Conservation (phyloP, 1,140 invertebrate species). For the Matsumurasca onukii region DNA sequence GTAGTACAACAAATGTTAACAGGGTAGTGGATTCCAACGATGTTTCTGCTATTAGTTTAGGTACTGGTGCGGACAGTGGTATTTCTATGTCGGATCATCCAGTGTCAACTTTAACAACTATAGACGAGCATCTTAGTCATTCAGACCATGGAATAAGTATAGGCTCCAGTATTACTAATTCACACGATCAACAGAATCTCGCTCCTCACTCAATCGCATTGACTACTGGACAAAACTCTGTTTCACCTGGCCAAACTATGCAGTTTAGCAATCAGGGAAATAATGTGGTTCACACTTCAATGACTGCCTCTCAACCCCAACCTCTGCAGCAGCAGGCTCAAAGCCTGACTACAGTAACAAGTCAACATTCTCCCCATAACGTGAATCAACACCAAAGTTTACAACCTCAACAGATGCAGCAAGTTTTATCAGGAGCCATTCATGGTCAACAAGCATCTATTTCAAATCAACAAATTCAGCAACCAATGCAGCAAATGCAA, state of each 20-base stretch:
- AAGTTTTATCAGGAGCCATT: slow-evolving; percentile 51
- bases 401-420: slow-evolving; percentile 55
- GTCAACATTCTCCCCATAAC: slow-evolving; percentile 40
- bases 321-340: slow-evolving; percentile 46
- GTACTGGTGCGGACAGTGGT: slow-evolving; percentile 31
- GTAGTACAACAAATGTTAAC: slow-evolving; percentile 25
- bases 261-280: slow-evolving; percentile 39
- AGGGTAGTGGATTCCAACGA: slow-evolving; percentile 8
- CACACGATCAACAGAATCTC: slow-evolving; percentile 36
- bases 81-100: slow-evolving; percentile 33
- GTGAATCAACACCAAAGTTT: slow-evolving; percentile 50
- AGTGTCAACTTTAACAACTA: background rate
- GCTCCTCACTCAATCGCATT: slow-evolving; percentile 13
- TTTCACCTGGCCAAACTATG: slow-evolving; percentile 45
- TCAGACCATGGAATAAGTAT: slow-evolving; percentile 33
- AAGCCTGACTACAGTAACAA: slow-evolving; percentile 47
- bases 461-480: slow-evolving; percentile 46
- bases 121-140: slow-evolving; percentile 28
- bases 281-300: slow-evolving; percentile 45
- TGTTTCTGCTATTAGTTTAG: slow-evolving; percentile 9
- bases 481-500: slow-evolving; percentile 51
- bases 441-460: slow-evolving; percentile 46
- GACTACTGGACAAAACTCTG: slow-evolving; percentile 36
- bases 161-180: slow-evolving; percentile 20
- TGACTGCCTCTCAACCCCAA: slow-evolving; percentile 52